phyloP scores from a whole-genome alignment of 2,797 vertebrate species.

The Crypturellus tataupa region DNA sequence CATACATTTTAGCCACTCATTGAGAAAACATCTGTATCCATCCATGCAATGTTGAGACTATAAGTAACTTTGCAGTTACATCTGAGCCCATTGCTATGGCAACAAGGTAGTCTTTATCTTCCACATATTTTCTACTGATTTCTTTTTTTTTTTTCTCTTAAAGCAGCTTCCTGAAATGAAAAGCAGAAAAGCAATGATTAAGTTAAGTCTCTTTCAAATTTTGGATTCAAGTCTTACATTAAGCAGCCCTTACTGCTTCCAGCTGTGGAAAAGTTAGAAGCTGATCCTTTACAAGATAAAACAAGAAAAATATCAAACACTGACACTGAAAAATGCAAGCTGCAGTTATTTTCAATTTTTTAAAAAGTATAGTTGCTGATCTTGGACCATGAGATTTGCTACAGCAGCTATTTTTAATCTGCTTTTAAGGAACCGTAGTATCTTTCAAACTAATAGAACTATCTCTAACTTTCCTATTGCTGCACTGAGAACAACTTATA shows the following conservation, averaged over 20 bases:
- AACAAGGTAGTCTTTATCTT: conserved; percentile 61
- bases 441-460: background rate
- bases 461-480: background rate
- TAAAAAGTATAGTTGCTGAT: background rate
- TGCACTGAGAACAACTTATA: background rate
- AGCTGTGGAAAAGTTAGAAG: background rate
- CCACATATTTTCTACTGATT: conserved; percentile 46
- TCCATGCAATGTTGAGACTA: conserved; percentile 54
- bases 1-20: conserved; percentile 45
- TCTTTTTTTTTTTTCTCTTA: conserved; percentile 60
- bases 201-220: background rate
- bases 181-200: conserved; percentile 51
- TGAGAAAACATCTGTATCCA: conserved; percentile 67
- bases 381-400: background rate
- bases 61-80: conserved; percentile 63
- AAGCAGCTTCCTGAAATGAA: conserved; percentile 78
- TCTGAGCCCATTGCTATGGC: conserved; percentile 19
- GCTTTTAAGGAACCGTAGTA: background rate
- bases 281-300: background rate
- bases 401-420: background rate
- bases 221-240: background rate
- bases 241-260: background rate
- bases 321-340: conserved; percentile 11
- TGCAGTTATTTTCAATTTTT: background rate
- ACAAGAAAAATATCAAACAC: background rate